A percentile compares a stretch with the other conserved stretches of the same genome.
These are phyloP conservation scores for Calliphora vicina DNA, from an alignment of 1,140 invertebrate species.

Conservation along the genomic window DNA sequence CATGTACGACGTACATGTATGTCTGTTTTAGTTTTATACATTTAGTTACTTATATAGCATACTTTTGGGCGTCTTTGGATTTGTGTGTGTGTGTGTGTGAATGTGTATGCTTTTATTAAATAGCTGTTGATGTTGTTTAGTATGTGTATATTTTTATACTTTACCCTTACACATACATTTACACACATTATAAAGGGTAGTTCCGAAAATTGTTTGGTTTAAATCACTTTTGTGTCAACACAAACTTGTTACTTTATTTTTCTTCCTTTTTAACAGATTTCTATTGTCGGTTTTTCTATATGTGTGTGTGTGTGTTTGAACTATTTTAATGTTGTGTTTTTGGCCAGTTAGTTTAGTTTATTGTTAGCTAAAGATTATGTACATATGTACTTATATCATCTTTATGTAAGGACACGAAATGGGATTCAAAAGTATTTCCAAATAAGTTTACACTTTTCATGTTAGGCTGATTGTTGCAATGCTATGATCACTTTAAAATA, in stretches of 20 bases:
- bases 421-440: no score
- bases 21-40: neutral
- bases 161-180: neutral
- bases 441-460: no score
- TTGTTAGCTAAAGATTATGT: no score
- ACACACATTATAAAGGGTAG: neutral
- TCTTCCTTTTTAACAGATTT: neutral
- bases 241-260: conserved; percentile 8
- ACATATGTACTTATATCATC: no score
- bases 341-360: neutral
- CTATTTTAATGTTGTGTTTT: neutral
- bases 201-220: neutral
- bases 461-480: no score
- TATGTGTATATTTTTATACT: neutral
- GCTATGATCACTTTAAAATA: no score
- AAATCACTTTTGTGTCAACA: conserved; percentile 29
- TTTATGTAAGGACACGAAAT: no score
- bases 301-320: no score
- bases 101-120: neutral
- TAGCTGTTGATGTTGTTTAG: neutral
- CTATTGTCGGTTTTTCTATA: no score
- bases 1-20: neutral
- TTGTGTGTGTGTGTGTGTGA: no score
- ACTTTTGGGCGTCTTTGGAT: no score
- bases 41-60: neutral